Base-by-base conservation (phyloP, 2,113 vertebrate species). In the Emberiza fucata region DNA sequence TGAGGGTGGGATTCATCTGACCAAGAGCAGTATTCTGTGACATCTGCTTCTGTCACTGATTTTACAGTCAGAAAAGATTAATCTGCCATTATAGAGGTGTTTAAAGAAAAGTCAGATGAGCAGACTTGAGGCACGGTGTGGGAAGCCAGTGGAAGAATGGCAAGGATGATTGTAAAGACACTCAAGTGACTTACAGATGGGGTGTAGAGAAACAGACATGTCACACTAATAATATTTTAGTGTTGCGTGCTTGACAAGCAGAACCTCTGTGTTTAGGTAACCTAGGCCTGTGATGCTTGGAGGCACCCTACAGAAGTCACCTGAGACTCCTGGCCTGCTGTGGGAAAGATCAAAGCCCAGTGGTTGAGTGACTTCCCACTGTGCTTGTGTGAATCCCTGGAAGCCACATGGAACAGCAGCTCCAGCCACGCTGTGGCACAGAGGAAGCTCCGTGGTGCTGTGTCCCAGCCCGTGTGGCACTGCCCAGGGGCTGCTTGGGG, bases 401-500 rank as follows among this genome's bases (percentile, higher is more conserved):
- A 37, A 66, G 35, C 20, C 54, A 9, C 0, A 20, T 7, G 25
- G 42, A 72, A 16, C 29, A 80, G 45, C 6, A 59, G 51, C 39
- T 47, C 27, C 59, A 40, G 29, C 5, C 21, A 31, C 19, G 5
- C 51, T 65, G 8, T 1, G 2, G 45, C 73, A 85, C 0, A 3
- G 39, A 35, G 21, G 9, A 19, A 53, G 9, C n/a, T 47, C 39
- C 0, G 0, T 33, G 20, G 6, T 61, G 23, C 27, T 4, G 9
- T 9, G 20, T 45, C 44, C 50, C 65, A 12, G 12, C 20, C 17
- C 18, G 4, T 9, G 35, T 35, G 53, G 9, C 48, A 17, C 40
- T 48, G 68, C 22, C 40, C 61, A 21, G 12, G 18, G 4, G 22
- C 45, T 61, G 60, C 68, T 3, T 47, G 20, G 31, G 35, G 12